Conservation (phyloP, 1,140 invertebrate genomes). For the Limonius californicus region DNA sequence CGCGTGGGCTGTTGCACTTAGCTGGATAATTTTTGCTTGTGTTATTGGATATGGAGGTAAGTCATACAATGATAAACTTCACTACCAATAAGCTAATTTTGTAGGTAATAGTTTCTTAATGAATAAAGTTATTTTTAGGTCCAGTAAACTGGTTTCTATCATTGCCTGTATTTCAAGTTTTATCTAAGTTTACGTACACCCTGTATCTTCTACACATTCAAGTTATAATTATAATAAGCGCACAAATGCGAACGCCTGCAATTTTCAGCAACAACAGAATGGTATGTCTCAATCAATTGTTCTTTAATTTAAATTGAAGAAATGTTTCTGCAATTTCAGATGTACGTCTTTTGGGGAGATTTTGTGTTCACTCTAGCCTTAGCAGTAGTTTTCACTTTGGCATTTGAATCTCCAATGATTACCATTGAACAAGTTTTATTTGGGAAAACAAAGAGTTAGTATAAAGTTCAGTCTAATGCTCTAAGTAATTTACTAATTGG, state of each 20-base stretch:
- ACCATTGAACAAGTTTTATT: too few species aligned
- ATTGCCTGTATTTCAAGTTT: background rate
- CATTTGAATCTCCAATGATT: background rate
- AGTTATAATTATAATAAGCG: background rate
- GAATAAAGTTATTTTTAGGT: too few species aligned
- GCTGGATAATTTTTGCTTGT: constrained; percentile 68
- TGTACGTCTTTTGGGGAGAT: background rate
- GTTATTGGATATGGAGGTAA: constrained; percentile 61
- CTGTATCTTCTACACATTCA: background rate
- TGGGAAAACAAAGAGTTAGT: too few species aligned
- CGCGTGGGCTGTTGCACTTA: constrained; percentile 57
- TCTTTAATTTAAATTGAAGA: background rate
- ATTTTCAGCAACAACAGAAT: background rate
- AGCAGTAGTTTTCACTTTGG: background rate
- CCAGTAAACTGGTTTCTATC: background rate
- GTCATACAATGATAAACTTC: too few species aligned
- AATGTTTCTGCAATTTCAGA: background rate
- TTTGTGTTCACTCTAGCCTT: background rate
- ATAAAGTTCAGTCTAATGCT: too few species aligned
- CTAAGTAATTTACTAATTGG: too few species aligned
- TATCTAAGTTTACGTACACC: background rate
- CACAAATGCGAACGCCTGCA: background rate
- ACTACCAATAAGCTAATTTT: too few species aligned
- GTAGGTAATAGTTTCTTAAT: too few species aligned
- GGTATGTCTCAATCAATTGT: background rate